These are phyloP conservation scores for Chloromyia formosa DNA, from an alignment of 2,888 invertebrate genomes.

Conservation along the genomic window DNA sequence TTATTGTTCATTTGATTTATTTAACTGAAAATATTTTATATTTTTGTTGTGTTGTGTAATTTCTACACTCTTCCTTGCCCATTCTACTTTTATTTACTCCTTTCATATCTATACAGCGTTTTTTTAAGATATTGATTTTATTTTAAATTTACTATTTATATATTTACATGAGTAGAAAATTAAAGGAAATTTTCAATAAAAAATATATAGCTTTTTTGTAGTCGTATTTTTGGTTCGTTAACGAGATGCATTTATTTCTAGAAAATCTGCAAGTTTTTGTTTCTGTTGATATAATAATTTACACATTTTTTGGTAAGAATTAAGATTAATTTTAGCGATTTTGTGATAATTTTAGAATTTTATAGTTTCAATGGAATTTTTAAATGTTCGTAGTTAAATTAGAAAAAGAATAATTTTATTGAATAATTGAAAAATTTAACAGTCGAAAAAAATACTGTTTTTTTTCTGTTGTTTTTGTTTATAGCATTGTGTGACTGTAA, in stretches of 20 bases:
- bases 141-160: conserved; percentile 12
- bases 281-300: background rate
- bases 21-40: conserved; percentile 12
- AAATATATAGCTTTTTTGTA: conserved; percentile 17
- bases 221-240: conserved; percentile 5
- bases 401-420: background rate
- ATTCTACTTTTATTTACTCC: background rate
- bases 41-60: background rate
- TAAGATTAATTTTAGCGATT: no score
- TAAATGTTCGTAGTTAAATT: background rate
- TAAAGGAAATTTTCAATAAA: conserved; percentile 15
- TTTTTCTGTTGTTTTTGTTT: no score
- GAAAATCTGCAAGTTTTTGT: background rate
- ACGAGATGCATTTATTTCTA: background rate
- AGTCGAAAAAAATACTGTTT: no score
- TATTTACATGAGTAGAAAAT: conserved; percentile 35
- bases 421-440: background rate
- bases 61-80: background rate
- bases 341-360: background rate
- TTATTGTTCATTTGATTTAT: background rate
- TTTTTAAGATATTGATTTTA: background rate
- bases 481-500: no score
- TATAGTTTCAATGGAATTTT: background rate
- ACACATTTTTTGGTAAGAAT: no score
- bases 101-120: no score